phyloP scores from a whole-genome alignment of 1,140 invertebrate genomes.

The Heliconius eleuchia region DNA sequence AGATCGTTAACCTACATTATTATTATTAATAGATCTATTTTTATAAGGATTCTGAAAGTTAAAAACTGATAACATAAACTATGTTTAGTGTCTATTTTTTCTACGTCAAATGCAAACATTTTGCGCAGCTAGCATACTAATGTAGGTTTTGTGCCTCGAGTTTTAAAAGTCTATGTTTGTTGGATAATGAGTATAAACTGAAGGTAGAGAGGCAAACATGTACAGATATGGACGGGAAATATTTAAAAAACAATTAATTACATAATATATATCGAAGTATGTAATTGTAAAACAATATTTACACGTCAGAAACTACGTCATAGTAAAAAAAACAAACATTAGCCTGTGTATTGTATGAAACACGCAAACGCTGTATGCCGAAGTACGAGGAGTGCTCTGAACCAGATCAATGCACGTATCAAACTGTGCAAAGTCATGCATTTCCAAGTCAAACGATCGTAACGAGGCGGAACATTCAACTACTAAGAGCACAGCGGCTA shows the following conservation, averaged over 20 bases:
- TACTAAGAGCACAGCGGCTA: constrained; percentile 68
- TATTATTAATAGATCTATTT: constrained; percentile 1
- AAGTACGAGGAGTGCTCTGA: constrained; percentile 52
- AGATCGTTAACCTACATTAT: not conserved
- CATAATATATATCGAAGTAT: constrained; percentile 11
- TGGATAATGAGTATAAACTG: not conserved
- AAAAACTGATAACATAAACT: not conserved
- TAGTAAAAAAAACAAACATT: constrained; percentile 7
- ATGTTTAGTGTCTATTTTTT: constrained; percentile 18
- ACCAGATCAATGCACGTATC: constrained; percentile 66
- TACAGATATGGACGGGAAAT: not conserved
- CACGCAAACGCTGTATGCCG: constrained; percentile 45
- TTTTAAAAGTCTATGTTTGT: not conserved
- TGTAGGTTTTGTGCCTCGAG: constrained; percentile 9
- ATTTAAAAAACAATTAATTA: not conserved
- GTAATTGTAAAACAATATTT: not conserved
- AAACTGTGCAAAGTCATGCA: constrained; percentile 69
- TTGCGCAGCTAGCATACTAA: constrained; percentile 27
- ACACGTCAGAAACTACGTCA: constrained; percentile 5
- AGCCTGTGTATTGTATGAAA: constrained; percentile 10
- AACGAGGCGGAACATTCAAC: constrained; percentile 65
- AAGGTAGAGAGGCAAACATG: not conserved
- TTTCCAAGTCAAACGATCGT: constrained; percentile 45
- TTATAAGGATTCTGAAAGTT: not conserved
- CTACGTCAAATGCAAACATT: constrained; percentile 29